phyloP scores from a whole-genome alignment of 2,113 vertebrate genomes.

The Lampris incognitus region DNA sequence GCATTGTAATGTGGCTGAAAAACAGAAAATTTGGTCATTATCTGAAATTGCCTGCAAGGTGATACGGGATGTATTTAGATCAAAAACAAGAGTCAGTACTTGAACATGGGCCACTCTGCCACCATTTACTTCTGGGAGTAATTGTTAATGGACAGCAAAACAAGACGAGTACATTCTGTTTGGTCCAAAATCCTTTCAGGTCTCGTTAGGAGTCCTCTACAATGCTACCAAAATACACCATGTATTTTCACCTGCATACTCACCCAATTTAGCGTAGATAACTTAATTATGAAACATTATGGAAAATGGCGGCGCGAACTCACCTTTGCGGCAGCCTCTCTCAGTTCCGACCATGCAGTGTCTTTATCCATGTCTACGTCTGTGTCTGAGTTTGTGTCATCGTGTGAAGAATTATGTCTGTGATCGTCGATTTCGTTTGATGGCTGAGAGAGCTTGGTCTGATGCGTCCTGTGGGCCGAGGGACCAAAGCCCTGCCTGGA shows the following conservation, averaged over 20 bases:
- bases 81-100: constrained; percentile 32
- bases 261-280: background rate
- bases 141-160: constrained; percentile 39
- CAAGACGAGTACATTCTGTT: constrained; percentile 36
- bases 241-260: constrained; percentile 22
- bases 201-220: constrained; percentile 25
- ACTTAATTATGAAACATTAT: too few species aligned
- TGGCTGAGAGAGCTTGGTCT: too few species aligned
- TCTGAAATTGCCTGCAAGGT: constrained; percentile 7
- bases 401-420: too few species aligned
- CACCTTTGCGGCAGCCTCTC: too few species aligned
- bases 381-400: too few species aligned
- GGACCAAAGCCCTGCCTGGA: too few species aligned
- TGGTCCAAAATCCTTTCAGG: constrained; percentile 42
- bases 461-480: too few species aligned
- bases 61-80: constrained; percentile 12
- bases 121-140: constrained; percentile 27
- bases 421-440: too few species aligned
- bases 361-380: too few species aligned
- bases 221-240: constrained; percentile 39
- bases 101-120: constrained; percentile 29
- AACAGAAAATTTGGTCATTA: constrained; percentile 36
- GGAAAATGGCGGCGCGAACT: too few species aligned
- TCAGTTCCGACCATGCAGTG: too few species aligned
- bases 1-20: constrained; percentile 22